These are phyloP conservation scores for Paguma larvata DNA, from an alignment of 2,797 vertebrate species.

Conservation along the genomic window DNA sequence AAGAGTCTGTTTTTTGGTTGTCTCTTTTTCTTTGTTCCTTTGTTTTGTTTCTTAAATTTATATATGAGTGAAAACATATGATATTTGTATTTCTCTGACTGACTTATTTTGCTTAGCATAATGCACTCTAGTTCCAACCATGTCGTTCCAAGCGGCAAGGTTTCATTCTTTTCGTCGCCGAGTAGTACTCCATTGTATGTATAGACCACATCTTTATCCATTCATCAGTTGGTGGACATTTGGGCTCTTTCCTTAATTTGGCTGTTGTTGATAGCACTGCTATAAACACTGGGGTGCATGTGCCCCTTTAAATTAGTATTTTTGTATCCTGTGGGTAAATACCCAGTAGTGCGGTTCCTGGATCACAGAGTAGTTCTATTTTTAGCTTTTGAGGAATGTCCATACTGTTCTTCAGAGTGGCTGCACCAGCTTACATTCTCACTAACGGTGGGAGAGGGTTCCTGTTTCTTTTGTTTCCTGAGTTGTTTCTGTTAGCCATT, in stretches of 20 bases:
- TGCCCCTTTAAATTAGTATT: background rate
- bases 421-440: background rate
- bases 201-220: background rate
- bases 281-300: background rate
- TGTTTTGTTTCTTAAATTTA: background rate
- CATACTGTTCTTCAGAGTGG: background rate
- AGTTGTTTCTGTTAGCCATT: background rate
- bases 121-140: background rate
- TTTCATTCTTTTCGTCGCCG: background rate
- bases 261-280: background rate
- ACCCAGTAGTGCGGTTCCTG: background rate
- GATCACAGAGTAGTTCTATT: background rate
- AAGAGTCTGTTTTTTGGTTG: background rate
- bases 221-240: background rate
- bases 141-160: background rate
- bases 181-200: background rate
- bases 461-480: background rate
- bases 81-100: background rate
- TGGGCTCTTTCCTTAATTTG: background rate
- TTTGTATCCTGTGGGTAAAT: background rate
- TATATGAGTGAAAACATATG: background rate
- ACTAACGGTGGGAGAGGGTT: background rate
- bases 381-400: background rate
- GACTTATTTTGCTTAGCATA: background rate
- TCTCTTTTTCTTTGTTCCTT: background rate